phyloP scores from a whole-genome alignment of 2,888 invertebrate species.

The Ormyrus pomaceus region DNA sequence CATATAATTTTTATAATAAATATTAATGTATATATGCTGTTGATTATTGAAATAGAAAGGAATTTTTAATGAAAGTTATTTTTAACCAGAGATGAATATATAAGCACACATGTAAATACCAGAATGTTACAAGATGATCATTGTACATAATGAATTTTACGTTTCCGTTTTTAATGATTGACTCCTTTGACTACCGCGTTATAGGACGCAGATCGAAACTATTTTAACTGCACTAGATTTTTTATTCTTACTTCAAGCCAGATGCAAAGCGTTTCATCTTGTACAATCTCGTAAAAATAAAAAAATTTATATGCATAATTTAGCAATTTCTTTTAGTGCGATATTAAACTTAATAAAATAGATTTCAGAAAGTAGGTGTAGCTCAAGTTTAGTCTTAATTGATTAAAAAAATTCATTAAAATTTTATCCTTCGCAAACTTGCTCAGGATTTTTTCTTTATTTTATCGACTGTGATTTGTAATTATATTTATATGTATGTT shows the following conservation, averaged over 20 bases:
- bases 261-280: slow-evolving; percentile 42
- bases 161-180: no score
- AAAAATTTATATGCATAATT: slow-evolving; percentile 10
- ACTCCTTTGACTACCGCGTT: no score
- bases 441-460: slow-evolving; percentile 41
- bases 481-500: slow-evolving; percentile 28
- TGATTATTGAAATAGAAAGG: no score
- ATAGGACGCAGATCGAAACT: no score
- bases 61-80: no score
- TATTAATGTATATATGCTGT: no score
- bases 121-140: no score
- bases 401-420: slow-evolving; percentile 11
- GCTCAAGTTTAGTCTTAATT: slow-evolving; percentile 6
- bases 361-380: slow-evolving; percentile 11
- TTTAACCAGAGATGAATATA: no score
- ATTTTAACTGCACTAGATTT: neutral
- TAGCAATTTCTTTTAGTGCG: slow-evolving; percentile 16
- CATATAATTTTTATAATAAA: neutral
- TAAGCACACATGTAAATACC: no score
- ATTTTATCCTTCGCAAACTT: slow-evolving; percentile 26
- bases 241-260: slow-evolving; percentile 18
- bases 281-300: slow-evolving; percentile 18
- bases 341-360: slow-evolving; percentile 25
- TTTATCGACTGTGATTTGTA: slow-evolving; percentile 50
- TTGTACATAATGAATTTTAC: no score